phyloP scores from a whole-genome alignment of 2,888 invertebrate genomes.

The Drosophila kanekoi region DNA sequence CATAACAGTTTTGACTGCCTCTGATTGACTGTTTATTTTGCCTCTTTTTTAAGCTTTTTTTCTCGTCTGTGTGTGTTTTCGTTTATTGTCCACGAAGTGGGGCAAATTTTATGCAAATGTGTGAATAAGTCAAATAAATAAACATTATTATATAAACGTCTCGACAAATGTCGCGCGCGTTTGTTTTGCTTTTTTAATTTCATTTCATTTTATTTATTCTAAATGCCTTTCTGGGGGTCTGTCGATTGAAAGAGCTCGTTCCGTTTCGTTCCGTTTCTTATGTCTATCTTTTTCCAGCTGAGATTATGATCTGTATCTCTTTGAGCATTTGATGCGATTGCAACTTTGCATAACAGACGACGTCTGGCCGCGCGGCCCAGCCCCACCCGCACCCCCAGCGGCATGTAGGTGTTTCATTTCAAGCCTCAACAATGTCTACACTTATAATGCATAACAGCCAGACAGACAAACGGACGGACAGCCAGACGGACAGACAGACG shows the following conservation, averaged over 20 bases:
- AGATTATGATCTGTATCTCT: constrained; percentile 57
- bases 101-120: constrained; percentile 77
- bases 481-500: constrained; percentile 1
- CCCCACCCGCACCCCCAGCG: constrained; percentile 1
- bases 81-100: constrained; percentile 68
- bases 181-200: constrained; percentile 12
- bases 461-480: constrained; percentile 25
- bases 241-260: constrained; percentile 49
- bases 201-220: constrained; percentile 3
- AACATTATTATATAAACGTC: constrained; percentile 76
- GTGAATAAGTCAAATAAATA: constrained; percentile 67
- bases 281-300: constrained; percentile 20
- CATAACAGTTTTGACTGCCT: constrained; percentile 37
- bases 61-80: constrained; percentile 28
- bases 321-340: constrained; percentile 73
- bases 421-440: constrained; percentile 65
- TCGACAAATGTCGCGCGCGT: constrained; percentile 50
- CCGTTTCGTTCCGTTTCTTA: constrained; percentile 36
- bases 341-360: constrained; percentile 76
- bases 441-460: constrained; percentile 44
- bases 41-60: no score
- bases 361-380: constrained; percentile 50
- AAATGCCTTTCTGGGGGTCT: constrained; percentile 30
- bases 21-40: constrained; percentile 54
- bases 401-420: constrained; percentile 60